Evolutionary conservation across 2,797 vertebrate species (phyloP), one percentile per base, ranked within the genome.

Genomic region (Spinus olivaceus): DNA sequence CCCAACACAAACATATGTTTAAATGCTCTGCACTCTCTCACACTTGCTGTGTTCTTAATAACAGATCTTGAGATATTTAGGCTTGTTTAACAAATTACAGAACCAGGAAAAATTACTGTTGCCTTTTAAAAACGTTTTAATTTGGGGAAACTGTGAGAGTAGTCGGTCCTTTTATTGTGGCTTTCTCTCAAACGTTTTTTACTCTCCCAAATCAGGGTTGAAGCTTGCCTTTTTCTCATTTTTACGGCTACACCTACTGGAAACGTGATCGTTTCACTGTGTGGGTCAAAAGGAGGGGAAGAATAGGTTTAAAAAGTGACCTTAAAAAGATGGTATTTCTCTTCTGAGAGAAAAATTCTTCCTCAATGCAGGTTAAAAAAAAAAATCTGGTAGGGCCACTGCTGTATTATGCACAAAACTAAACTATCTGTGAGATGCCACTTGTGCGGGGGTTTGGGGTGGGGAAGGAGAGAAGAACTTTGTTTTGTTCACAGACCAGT

Each of bases 171-270:
- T 92, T 71, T 63, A 39, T 21, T 41, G 24, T n/a, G 53, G 81
- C 76, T 92, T 91, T 77, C 69, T 88, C 76, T 66, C 41, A 69
- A 39, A 91, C 42, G 59, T 86, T 90, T 94, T 85, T 74, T 78
- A 80, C 44, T 93, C 64, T 89, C 88, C 90, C 46, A n/a, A 35
- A 70, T 46, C 84, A 56, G 93, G 90, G 88, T 53, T 84, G 69
- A 78, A 94, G 81, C n/a, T 96, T 94, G 90, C 90, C 92, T 97
- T 95, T 91, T 71, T 91, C 64, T 88, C 56, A 35, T 61, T 87
- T 65, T 84, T 90, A 93, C 78, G 92, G 83, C 90, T 79, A 51
- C 81, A 87, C 61, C 81, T 96, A 77, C 64, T 46, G 65, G 96
- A 95, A 83, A 88, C 92, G 78, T 94, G 42, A 61, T 71, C 44